These are phyloP conservation scores for Cephus pulcher DNA, from an alignment of 2,888 invertebrate species.

Conservation along the genomic window DNA sequence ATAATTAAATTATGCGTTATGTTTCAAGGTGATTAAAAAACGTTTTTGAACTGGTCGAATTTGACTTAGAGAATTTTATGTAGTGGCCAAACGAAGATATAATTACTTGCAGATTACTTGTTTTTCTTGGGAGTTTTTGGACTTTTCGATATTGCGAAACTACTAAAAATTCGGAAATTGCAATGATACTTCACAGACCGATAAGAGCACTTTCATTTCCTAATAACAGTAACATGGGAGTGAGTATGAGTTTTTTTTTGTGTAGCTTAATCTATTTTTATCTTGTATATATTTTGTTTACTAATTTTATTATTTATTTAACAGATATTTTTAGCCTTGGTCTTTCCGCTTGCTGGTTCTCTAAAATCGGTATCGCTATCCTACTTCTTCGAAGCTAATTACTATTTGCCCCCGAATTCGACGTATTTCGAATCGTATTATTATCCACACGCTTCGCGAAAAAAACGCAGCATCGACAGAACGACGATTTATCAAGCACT, in stretches of 20 bases:
- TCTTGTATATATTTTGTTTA: background rate
- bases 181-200: conserved; percentile 57
- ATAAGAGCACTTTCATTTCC: conserved; percentile 60
- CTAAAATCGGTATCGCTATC: conserved; percentile 79
- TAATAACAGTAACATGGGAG: conserved; percentile 59
- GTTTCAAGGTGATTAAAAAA: background rate
- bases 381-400: conserved; percentile 80
- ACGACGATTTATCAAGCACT: conserved; percentile 70
- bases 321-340: conserved; percentile 77
- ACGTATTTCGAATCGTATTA: conserved; percentile 50
- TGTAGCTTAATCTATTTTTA: background rate
- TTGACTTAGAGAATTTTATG: background rate
- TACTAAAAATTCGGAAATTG: conserved; percentile 51
- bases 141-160: background rate
- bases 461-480: conserved; percentile 70
- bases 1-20: background rate
- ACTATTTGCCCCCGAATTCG: conserved; percentile 71
- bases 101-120: background rate
- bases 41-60: background rate
- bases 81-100: background rate
- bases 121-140: background rate
- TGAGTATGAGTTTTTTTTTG: conserved; percentile 38
- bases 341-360: conserved; percentile 77
- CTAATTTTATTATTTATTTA: conserved; percentile 36
- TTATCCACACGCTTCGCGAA: conserved; percentile 44